phyloP scores from a whole-genome alignment of 1,140 invertebrate genomes.

The Homalodisca vitripennis region DNA sequence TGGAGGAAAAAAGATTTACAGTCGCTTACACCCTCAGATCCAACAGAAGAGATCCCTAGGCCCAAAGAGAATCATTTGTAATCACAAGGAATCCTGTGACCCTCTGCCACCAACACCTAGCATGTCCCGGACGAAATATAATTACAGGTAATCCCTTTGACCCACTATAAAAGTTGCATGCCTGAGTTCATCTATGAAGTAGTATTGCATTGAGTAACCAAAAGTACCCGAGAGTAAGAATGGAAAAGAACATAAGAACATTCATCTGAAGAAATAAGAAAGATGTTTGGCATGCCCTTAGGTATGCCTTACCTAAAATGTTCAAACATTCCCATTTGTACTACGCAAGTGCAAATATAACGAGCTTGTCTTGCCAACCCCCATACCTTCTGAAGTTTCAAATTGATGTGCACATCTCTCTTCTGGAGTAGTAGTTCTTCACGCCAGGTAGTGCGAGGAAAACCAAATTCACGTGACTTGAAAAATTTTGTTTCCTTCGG shows the following conservation, averaged over 20 bases:
- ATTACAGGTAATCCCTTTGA: conserved; percentile 5
- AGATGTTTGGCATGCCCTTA: conserved; percentile 17
- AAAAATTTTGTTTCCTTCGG: too few relatives aligned
- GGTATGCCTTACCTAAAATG: conserved; percentile 27
- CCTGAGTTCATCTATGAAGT: conserved; percentile 2
- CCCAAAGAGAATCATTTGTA: neutral
- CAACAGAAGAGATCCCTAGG: too few relatives aligned
- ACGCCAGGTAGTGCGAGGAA: too few relatives aligned
- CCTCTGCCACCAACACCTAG: conserved; percentile 18
- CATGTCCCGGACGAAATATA: neutral
- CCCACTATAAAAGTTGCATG: neutral
- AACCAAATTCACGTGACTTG: too few relatives aligned
- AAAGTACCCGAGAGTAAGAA: neutral
- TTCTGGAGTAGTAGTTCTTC: too few relatives aligned
- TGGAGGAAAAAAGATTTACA: neutral
- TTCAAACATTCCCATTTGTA: conserved; percentile 28
- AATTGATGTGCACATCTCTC: too few relatives aligned
- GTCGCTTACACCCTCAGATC: neutral
- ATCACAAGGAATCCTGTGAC: neutral
- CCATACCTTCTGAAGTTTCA: neutral
- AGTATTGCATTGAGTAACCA: neutral
- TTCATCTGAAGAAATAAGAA: conserved; percentile 26
- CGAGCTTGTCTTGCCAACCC: neutral
- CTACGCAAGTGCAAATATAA: conserved; percentile 18
- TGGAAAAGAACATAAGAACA: neutral